phyloP scores from a whole-genome alignment of 2,797 vertebrate genomes.

The Austrolebias charrua region DNA sequence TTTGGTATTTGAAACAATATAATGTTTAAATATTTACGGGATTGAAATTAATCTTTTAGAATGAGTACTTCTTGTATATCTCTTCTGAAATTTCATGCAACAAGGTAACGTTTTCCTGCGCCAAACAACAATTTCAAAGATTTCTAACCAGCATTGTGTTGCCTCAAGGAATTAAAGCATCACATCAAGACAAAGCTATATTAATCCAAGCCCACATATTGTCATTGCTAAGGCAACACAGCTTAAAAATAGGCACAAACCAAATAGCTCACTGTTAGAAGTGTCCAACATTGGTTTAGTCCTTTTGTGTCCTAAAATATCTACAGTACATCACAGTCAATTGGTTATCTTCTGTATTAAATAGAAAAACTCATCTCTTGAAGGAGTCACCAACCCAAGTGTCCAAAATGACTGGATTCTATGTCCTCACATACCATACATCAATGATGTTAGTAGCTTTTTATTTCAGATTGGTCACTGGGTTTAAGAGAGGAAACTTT shows the following conservation, averaged over 20 bases:
- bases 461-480: slow-evolving; percentile 23
- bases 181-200: not conserved
- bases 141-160: not conserved
- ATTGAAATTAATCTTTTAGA: too few species aligned
- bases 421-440: not conserved
- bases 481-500: not conserved
- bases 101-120: too few species aligned
- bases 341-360: not conserved
- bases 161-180: not conserved
- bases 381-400: slow-evolving; percentile 22
- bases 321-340: slow-evolving; percentile 1
- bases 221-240: not conserved
- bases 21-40: too few species aligned
- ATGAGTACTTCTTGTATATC: too few species aligned
- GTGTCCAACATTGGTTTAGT: not conserved
- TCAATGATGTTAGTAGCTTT: slow-evolving; percentile 9
- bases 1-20: too few species aligned
- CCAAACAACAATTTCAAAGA: not conserved
- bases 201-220: not conserved
- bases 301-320: slow-evolving; percentile 2
- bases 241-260: not conserved
- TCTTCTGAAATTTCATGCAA: too few species aligned
- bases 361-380: slow-evolving; percentile 32
- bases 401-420: slow-evolving; percentile 24
- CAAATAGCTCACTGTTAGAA: not conserved